Evolutionary conservation across 2,888 invertebrate species (phyloP).

Genomic region (Mermis nigrescens): DNA sequence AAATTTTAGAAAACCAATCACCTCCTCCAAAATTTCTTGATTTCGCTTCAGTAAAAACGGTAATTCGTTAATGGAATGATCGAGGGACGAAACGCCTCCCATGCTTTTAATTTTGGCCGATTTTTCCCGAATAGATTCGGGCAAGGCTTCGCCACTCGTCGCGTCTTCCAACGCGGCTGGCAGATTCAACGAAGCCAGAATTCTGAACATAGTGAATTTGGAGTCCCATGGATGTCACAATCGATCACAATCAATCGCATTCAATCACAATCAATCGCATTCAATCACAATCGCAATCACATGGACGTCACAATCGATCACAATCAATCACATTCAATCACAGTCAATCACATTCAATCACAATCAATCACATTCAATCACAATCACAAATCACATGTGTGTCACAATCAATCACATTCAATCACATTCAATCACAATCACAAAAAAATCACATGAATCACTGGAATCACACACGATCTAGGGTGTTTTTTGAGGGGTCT

Average conservation of each 20-base stretch:
- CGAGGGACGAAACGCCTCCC: slow-evolving; percentile 55
- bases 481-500: no score
- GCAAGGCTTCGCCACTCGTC: slow-evolving; percentile 51
- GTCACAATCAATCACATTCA: no score
- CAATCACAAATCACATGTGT: no score
- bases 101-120: slow-evolving; percentile 52
- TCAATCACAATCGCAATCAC: neutral
- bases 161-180: slow-evolving; percentile 82
- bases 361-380: no score
- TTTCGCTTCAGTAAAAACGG: slow-evolving; percentile 77
- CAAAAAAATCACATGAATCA: no score
- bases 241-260: neutral
- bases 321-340: no score
- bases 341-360: no score
- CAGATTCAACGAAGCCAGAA: slow-evolving; percentile 75
- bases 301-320: no score
- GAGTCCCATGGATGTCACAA: neutral
- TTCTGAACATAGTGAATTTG: no score
- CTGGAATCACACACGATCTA: no score
- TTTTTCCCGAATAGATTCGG: slow-evolving; percentile 69
- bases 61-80: slow-evolving; percentile 57
- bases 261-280: no score
- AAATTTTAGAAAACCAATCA: neutral
- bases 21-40: slow-evolving; percentile 42
- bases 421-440: no score